These are phyloP conservation scores for Synaphobranchus kaupii DNA, from an alignment of 2,797 vertebrate species.

Conservation along the genomic window DNA sequence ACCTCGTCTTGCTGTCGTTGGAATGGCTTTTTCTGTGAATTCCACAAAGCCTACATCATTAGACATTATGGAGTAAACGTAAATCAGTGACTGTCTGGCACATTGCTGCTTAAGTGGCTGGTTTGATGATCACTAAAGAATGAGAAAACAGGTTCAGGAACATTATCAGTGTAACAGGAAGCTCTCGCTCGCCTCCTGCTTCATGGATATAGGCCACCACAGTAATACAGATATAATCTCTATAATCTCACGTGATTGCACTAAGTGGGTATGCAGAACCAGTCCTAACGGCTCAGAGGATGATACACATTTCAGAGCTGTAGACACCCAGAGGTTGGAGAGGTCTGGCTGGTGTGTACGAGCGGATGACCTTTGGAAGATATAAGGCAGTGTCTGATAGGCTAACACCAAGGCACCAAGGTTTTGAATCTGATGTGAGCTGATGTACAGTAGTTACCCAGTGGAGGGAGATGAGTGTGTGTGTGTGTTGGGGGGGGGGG, in stretches of 20 bases:
- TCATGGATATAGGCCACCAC: not conserved
- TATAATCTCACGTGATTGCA: not conserved
- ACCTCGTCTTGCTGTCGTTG: not conserved
- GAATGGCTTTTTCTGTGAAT: not conserved
- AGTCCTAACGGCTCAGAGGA: not conserved
- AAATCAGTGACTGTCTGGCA: not conserved
- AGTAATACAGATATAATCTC: not conserved
- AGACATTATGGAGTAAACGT: not conserved
- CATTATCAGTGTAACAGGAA: not conserved
- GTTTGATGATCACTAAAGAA: not conserved
- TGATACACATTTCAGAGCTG: not conserved
- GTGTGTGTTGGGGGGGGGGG: not conserved
- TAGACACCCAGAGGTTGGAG: not conserved
- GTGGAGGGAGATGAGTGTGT: not conserved
- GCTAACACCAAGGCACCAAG: not conserved
- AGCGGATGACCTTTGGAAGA: not conserved
- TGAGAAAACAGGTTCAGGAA: not conserved
- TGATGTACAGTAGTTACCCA: not conserved
- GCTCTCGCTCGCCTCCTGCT: not conserved
- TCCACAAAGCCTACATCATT: not conserved
- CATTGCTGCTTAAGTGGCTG: too few relatives aligned
- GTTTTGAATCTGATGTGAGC: not conserved
- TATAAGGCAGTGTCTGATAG: not conserved
- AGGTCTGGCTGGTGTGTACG: not conserved
- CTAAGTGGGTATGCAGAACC: not conserved